Conservation (phyloP, 37 sponge, comb jelly and placozoan genomes). For the Beroe forskalii region DNA sequence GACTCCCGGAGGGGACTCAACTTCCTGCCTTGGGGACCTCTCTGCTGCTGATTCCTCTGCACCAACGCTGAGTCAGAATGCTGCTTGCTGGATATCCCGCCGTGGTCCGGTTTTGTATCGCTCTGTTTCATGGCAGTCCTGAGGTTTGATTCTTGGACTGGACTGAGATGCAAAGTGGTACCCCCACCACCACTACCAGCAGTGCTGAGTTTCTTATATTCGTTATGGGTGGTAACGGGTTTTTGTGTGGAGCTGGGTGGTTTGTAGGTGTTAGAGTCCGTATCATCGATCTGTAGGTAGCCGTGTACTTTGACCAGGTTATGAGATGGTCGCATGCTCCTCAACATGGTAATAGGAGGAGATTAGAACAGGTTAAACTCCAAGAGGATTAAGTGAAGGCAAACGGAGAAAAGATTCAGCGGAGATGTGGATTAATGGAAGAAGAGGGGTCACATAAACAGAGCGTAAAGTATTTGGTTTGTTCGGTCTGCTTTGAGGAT, state of each 20-base stretch:
- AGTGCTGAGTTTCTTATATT: background rate
- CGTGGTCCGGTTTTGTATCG: background rate
- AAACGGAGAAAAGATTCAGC: too few relatives aligned
- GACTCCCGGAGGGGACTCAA: background rate
- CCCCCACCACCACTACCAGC: too few relatives aligned
- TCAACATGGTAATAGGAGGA: background rate
- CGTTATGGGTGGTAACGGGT: background rate
- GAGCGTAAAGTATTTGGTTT: too few relatives aligned
- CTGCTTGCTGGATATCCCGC: too few relatives aligned
- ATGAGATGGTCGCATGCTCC: background rate
- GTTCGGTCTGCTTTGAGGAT: too few relatives aligned
- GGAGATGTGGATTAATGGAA: too few relatives aligned
- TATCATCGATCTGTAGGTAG: conserved; percentile 50
- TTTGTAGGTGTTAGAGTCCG: background rate
- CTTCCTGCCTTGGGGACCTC: background rate
- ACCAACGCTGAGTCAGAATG: too few relatives aligned
- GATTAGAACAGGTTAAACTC: too few relatives aligned
- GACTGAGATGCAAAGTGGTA: background rate
- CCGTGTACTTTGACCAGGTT: conserved; percentile 63
- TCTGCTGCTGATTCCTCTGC: background rate
- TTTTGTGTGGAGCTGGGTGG: too few relatives aligned
- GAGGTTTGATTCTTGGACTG: background rate
- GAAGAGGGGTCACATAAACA: too few relatives aligned
- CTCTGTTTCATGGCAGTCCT: background rate
- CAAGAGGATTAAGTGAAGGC: too few relatives aligned